Conservation (phyloP, 2,888 invertebrate genomes). For the Caenorhabditis parvicauda region DNA sequence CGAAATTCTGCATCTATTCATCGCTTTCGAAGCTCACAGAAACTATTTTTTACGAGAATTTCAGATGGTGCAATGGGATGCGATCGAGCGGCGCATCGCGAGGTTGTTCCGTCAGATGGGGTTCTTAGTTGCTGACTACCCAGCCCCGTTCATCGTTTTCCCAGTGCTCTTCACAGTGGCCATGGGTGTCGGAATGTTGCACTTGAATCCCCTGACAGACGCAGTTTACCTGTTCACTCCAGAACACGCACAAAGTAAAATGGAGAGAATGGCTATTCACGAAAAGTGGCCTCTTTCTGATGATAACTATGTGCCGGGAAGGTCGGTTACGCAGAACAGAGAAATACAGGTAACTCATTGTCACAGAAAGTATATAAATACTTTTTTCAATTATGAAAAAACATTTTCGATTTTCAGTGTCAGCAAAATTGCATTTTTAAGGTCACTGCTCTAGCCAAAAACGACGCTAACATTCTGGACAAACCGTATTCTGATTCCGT, state of each 20-base stretch:
- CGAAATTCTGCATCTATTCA: too few species aligned
- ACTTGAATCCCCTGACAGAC: slow-evolving; percentile 53
- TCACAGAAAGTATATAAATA: background rate
- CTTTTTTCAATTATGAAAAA: too few species aligned
- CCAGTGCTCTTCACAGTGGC: slow-evolving; percentile 56
- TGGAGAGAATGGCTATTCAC: slow-evolving; percentile 56
- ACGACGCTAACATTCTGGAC: slow-evolving; percentile 78
- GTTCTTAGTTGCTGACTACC: slow-evolving; percentile 46
- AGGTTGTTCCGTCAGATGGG: slow-evolving; percentile 56
- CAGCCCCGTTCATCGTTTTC: slow-evolving; percentile 57
- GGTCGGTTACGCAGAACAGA: slow-evolving; percentile 60
- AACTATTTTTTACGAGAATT: too few species aligned
- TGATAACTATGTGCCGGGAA: slow-evolving; percentile 60
- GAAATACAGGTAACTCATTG: slow-evolving; percentile 53
- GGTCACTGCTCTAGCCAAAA: slow-evolving; percentile 79
- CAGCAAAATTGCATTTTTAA: slow-evolving; percentile 24
- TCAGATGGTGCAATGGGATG: slow-evolving; percentile 32
- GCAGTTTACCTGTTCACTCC: slow-evolving; percentile 62
- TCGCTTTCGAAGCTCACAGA: too few species aligned
- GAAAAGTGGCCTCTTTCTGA: slow-evolving; percentile 62
- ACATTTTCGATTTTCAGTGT: background rate
- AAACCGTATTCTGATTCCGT: slow-evolving; percentile 65
- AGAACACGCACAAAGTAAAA: slow-evolving; percentile 49
- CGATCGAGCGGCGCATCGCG: slow-evolving; percentile 55
- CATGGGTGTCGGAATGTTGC: slow-evolving; percentile 53